These are phyloP conservation scores for Cerastis rubricosa DNA, from an alignment of 2,888 invertebrate species.

Conservation along the genomic window DNA sequence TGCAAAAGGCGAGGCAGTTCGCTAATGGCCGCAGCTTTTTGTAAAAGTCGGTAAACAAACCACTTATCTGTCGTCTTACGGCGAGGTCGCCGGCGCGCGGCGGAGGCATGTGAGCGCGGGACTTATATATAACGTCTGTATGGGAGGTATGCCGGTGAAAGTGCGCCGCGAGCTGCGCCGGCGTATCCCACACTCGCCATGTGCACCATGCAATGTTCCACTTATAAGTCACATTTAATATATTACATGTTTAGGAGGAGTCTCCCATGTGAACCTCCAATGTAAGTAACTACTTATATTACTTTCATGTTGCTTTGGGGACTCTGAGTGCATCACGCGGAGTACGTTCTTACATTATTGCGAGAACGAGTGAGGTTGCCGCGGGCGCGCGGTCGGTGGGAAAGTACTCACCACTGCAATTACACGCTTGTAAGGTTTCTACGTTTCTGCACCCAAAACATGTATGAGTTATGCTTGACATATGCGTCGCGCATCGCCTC, in stretches of 20 bases:
- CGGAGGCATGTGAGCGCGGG: constrained; percentile 18
- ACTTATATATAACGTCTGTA: neutral
- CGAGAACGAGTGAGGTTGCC: constrained; percentile 48
- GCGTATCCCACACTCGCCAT: constrained; percentile 33
- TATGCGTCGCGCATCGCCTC: neutral
- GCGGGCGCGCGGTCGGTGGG: constrained; percentile 18
- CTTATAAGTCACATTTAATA: neutral
- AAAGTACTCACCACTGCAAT: constrained; percentile 39
- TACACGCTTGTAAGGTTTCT: constrained; percentile 43
- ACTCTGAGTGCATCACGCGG: constrained; percentile 31
- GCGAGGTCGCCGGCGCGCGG: neutral
- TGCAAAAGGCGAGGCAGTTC: neutral
- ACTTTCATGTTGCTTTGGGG: constrained; percentile 43
- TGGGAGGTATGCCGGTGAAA: constrained; percentile 62
- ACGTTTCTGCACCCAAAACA: constrained; percentile 12
- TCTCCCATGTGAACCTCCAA: neutral
- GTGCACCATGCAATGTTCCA: neutral
- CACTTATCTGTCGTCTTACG: constrained; percentile 16
- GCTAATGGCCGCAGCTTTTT: constrained; percentile 42
- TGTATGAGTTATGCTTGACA: constrained; percentile 16
- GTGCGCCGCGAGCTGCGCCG: constrained; percentile 44
- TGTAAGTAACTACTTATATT: constrained; percentile 2
- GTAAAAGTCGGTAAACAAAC: constrained; percentile 46
- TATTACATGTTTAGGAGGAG: neutral
- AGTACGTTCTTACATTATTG: constrained; percentile 5